phyloP scores from a whole-genome alignment of 2,888 invertebrate species.

The Hypolimnas misippus region DNA sequence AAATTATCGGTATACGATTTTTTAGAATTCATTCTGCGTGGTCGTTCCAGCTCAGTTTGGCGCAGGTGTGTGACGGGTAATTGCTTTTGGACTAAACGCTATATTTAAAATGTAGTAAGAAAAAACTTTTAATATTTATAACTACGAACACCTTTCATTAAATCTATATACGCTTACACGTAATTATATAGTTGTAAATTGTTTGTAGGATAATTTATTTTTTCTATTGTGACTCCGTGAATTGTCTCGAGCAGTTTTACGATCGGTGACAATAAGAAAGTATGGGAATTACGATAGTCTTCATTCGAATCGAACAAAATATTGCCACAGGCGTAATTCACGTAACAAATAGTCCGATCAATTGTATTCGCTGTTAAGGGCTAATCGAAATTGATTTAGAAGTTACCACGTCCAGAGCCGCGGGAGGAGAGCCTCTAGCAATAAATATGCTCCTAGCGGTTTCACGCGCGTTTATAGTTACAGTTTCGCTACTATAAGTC shows the following conservation, averaged over 20 bases:
- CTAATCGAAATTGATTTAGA: constrained; percentile 19
- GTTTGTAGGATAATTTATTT: neutral
- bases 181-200: neutral
- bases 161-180: neutral
- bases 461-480: too few species aligned
- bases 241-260: neutral
- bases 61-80: constrained; percentile 1
- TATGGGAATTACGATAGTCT: neutral
- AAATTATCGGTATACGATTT: neutral
- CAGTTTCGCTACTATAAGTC: too few species aligned
- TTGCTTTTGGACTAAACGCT: neutral
- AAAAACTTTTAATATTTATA: neutral
- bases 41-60: neutral
- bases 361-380: constrained; percentile 4
- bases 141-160: constrained; percentile 12
- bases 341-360: constrained; percentile 8
- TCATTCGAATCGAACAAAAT: neutral
- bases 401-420: constrained; percentile 13
- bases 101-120: constrained; percentile 1
- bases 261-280: neutral
- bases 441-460: too few species aligned
- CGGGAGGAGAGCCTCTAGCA: constrained; percentile 13
- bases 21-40: neutral
- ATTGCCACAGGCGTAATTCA: neutral
- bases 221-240: neutral